Evolutionary conservation across 2,888 invertebrate genomes (phyloP).

Genomic region (Campopleginae sp.): DNA sequence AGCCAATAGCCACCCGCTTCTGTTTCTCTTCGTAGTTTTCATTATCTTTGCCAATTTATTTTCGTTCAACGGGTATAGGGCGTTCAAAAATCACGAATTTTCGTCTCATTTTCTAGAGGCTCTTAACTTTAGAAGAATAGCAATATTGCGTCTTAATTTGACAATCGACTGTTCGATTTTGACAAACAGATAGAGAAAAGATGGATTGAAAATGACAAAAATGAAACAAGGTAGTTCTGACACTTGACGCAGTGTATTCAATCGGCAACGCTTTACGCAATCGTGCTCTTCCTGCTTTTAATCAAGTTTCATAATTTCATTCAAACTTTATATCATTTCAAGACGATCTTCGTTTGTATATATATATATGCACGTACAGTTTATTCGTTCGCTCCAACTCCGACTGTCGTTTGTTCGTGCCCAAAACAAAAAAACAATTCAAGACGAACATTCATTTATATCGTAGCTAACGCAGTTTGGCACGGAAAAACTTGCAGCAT

Average conservation of each 20-base stretch:
- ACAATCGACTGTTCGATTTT: not conserved
- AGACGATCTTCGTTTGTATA: conserved; percentile 29
- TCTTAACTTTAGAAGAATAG: not conserved
- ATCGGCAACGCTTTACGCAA: conserved; percentile 45
- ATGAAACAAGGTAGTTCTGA: conserved; percentile 28
- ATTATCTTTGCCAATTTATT: not conserved
- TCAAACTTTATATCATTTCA: conserved; percentile 62
- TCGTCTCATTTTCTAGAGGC: not conserved
- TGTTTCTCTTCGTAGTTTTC: not conserved
- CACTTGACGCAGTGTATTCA: conserved; percentile 17
- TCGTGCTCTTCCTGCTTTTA: conserved; percentile 34
- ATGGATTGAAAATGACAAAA: not conserved
- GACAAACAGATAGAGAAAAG: not conserved
- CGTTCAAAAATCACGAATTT: not conserved
- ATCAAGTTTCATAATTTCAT: conserved; percentile 64
- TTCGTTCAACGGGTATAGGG: not conserved
- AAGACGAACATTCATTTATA: conserved; percentile 26
- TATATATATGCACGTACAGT: conserved; percentile 10
- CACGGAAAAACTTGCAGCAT: conserved; percentile 20
- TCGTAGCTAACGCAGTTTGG: conserved; percentile 29
- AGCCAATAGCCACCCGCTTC: not conserved
- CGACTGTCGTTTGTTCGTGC: conserved; percentile 14
- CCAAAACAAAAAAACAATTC: not conserved
- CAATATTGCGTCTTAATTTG: not conserved
- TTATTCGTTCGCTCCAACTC: conserved; percentile 22